Percentiles rank a stretch among this genome's conserved stretches.
Evolutionary conservation across 2,113 vertebrate species (phyloP).

Genomic region (Anas platyrhynchos): DNA sequence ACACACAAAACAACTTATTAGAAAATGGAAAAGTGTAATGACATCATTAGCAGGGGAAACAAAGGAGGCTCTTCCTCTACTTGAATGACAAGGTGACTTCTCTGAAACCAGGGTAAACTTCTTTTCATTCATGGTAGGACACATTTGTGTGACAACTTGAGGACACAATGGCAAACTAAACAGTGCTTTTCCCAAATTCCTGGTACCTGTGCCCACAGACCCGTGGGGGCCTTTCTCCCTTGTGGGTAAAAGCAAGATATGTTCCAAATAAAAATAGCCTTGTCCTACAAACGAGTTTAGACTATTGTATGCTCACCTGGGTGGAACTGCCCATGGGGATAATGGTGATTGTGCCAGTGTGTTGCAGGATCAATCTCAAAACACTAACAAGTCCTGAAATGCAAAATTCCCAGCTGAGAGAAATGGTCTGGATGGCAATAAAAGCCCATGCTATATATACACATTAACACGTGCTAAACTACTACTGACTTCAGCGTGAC

Average conservation of each 20-base stretch:
- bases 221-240: background rate
- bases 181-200: fast-evolving
- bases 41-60: background rate
- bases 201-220: fast-evolving
- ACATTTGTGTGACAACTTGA: fast-evolving
- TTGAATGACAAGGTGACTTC: fast-evolving
- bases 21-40: background rate
- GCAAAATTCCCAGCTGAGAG: background rate
- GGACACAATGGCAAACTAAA: background rate
- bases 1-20: too few species aligned
- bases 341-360: fast-evolving
- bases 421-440: background rate
- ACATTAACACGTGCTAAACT: background rate
- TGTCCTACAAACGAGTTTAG: fast-evolving
- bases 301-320: background rate
- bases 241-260: fast-evolving
- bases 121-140: background rate
- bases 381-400: background rate
- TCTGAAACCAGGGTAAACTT: background rate
- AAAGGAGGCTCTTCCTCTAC: background rate
- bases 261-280: fast-evolving
- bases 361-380: background rate
- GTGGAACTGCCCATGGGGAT: background rate
- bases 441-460: background rate
- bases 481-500: background rate